Conservation (phyloP, 2,797 vertebrate species). For the Anabacerthia variegaticeps region DNA sequence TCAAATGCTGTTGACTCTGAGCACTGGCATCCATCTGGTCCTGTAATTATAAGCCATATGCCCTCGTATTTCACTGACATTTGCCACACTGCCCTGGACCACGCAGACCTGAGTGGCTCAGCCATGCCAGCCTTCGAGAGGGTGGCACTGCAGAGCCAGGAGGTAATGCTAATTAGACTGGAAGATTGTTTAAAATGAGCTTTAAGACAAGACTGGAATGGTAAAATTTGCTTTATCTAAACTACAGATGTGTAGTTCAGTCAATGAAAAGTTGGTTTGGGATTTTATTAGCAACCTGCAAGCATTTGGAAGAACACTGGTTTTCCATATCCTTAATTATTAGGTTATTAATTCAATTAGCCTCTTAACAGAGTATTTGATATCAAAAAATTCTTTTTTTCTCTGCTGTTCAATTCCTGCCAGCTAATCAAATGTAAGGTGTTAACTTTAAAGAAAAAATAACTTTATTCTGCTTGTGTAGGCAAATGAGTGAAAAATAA, state of each 20-base stretch:
- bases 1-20: slow-evolving; percentile 1
- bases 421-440: neutral
- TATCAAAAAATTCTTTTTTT: neutral
- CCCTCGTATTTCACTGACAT: neutral
- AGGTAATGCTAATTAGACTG: slow-evolving; percentile 47
- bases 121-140: neutral
- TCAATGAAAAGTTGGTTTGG: neutral
- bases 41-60: slow-evolving; percentile 50
- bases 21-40: slow-evolving; percentile 47
- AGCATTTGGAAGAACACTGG: neutral
- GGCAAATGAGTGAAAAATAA: neutral
- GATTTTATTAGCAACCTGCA: neutral
- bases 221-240: neutral
- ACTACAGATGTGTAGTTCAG: neutral
- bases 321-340: neutral
- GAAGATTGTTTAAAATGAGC: slow-evolving; percentile 39
- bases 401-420: neutral
- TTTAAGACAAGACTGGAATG: neutral
- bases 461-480: neutral
- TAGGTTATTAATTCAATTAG: neutral
- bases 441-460: neutral
- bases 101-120: neutral
- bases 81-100: slow-evolving; percentile 29
- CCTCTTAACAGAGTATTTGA: neutral
- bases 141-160: slow-evolving; percentile 22